Conservation (phyloP, 2,888 invertebrate genomes). For the Hoplodrina ambigua region DNA sequence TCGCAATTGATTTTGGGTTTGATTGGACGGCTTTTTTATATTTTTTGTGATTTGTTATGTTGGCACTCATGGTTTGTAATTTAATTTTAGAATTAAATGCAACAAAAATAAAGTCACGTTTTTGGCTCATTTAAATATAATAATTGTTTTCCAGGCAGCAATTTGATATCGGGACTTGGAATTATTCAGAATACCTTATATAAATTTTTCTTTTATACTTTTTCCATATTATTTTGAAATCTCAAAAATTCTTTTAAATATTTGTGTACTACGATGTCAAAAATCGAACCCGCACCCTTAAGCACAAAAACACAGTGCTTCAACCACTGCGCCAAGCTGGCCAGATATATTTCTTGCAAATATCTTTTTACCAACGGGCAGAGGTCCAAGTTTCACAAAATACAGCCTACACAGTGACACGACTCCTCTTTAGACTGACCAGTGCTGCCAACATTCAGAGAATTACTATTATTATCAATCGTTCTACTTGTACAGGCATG, state of each 20-base stretch:
- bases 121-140: too few species aligned
- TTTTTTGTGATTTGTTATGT: too few species aligned
- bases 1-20: constrained; percentile 15
- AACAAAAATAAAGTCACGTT: too few species aligned
- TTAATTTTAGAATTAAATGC: too few species aligned
- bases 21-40: constrained; percentile 1
- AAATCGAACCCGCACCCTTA: neutral
- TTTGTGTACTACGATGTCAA: too few species aligned
- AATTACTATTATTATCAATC: constrained; percentile 41
- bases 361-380: constrained; percentile 40
- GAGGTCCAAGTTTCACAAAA: constrained; percentile 44
- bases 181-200: too few species aligned
- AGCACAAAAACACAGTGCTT: neutral
- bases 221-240: too few species aligned
- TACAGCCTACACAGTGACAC: constrained; percentile 40
- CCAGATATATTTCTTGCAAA: constrained; percentile 34
- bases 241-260: too few species aligned
- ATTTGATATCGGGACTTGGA: too few species aligned
- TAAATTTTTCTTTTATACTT: too few species aligned
- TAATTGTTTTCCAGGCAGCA: too few species aligned
- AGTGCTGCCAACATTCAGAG: constrained; percentile 44
- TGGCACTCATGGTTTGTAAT: too few species aligned
- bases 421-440: constrained; percentile 37
- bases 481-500: constrained; percentile 6
- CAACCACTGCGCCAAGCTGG: neutral